Conservation (phyloP, 2,113 vertebrate species). For the Mirza zaza region DNA sequence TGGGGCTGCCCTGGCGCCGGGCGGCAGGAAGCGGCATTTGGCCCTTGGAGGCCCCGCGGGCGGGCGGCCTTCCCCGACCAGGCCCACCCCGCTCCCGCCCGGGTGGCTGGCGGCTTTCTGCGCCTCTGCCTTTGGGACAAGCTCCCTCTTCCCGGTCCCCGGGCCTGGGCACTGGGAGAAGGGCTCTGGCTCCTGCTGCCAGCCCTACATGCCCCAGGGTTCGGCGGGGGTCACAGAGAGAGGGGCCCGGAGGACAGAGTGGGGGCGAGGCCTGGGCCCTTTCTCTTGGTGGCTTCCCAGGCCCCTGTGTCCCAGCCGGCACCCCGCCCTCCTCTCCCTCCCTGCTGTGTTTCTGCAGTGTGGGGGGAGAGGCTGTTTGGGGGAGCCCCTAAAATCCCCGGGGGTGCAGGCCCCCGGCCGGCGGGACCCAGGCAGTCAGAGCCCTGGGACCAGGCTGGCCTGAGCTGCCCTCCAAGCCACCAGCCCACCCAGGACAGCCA, state of each 20-base stretch:
- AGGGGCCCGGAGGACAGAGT: neutral
- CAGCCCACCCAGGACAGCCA: neutral
- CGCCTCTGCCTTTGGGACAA: neutral
- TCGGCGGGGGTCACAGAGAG: neutral
- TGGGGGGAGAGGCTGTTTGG: neutral
- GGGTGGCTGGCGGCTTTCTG: neutral
- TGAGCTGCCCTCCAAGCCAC: neutral
- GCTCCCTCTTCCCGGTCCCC: neutral
- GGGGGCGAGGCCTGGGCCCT: too few species aligned
- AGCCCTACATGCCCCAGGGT: neutral
- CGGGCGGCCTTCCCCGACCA: neutral
- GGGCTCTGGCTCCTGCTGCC: neutral
- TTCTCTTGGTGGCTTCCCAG: neutral
- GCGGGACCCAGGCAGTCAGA: neutral
- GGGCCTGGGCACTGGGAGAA: too few species aligned
- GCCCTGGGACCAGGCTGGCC: neutral
- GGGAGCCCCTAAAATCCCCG: neutral
- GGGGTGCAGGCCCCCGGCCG: rapidly evolving
- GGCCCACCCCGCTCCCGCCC: neutral
- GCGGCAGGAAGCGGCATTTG: neutral
- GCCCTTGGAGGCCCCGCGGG: neutral
- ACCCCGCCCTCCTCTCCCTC: rapidly evolving
- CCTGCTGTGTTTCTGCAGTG: neutral
- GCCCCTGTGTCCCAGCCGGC: rapidly evolving
- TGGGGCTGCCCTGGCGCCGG: neutral